Base-by-base conservation (phyloP, 1,140 invertebrate genomes). In the Trachymyrmex cornetzi region DNA sequence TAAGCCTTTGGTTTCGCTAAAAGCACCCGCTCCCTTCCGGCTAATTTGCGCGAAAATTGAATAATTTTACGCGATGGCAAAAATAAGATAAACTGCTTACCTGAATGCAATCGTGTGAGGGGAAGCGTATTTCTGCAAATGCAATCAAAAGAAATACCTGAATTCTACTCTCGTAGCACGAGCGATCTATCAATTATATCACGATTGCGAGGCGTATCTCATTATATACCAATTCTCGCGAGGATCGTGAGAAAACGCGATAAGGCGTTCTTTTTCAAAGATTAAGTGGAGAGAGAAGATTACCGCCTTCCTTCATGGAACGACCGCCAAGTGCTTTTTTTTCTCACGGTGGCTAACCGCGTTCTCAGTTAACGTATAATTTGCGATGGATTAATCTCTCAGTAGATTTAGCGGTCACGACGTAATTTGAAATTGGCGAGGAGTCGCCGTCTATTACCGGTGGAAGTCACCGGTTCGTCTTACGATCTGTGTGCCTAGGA, bases 311-410 rank as follows among this genome's bases (percentile, higher is more conserved):
- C 59, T 11, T 7, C 34, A 38, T 30, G 22, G 2, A 75, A 9
- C 11, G 67, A 24, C 22, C 24, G 22, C 48, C 22, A 19, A 48
- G 12, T 6, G 24, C 30, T 24, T 48, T 84, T 55, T 50, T 74
- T 74, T 84, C 80, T 50, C 80, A 75, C 69, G 53, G 38, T 12
- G 19, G 9, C 1, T 34, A 74, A 34, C 48, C 48, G 48, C 48
- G 48, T 24, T 6, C 44, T 55, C 24, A 27, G 48, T 27, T 27
- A 48, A 34, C 55, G 67, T 82, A 59, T 80, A 84, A 74, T 84
- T 84, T 75, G 24, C 80, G 61, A 77, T 55, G 16, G 61, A 79
- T 77, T 85, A 85, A 77, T 85, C 82, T 79, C 50, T 7, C 48
- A n/a, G 82, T 55, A 50, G 48, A 79, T 77, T 85, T 79, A 66